Conservation (phyloP, 1,140 invertebrate genomes). For the Carposina sasakii region DNA sequence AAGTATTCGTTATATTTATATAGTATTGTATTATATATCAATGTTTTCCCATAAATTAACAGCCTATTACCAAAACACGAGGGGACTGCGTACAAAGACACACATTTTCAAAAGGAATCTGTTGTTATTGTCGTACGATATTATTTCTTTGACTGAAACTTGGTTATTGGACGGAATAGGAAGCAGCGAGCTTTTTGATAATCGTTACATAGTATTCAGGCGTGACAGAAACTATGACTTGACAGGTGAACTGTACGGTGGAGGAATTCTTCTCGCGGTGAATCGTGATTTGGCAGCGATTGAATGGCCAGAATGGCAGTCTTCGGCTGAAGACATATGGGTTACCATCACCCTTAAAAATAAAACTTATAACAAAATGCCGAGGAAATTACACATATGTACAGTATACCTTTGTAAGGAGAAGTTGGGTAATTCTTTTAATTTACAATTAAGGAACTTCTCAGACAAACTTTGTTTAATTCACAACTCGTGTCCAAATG, state of each 20-base stretch:
- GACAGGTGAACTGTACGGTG: constrained; percentile 6
- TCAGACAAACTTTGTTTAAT: constrained; percentile 14
- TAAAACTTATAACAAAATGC: not conserved
- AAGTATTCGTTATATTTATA: no score
- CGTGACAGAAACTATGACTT: not conserved
- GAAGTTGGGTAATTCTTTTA: constrained; percentile 16
- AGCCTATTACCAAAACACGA: no score
- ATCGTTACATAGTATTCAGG: constrained; percentile 3
- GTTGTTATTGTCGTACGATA: no score
- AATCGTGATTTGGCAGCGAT: constrained; percentile 10
- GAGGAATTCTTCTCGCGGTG: constrained; percentile 13
- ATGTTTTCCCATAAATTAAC: no score
- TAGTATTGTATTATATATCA: no score
- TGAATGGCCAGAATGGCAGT: constrained; percentile 15
- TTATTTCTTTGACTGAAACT: constrained; percentile 5
- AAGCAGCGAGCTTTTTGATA: not conserved
- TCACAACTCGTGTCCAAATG: constrained; percentile 11
- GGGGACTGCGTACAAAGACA: no score
- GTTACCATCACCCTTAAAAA: constrained; percentile 10
- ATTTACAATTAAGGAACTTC: constrained; percentile 10
- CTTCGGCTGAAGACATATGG: constrained; percentile 25
- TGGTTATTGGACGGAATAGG: constrained; percentile 1
- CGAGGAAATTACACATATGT: constrained; percentile 18
- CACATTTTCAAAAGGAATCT: no score
- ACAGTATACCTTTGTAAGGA: constrained; percentile 18